Base-by-base conservation (phyloP, 2,113 vertebrate genomes). In the Heterotis niloticus region DNA sequence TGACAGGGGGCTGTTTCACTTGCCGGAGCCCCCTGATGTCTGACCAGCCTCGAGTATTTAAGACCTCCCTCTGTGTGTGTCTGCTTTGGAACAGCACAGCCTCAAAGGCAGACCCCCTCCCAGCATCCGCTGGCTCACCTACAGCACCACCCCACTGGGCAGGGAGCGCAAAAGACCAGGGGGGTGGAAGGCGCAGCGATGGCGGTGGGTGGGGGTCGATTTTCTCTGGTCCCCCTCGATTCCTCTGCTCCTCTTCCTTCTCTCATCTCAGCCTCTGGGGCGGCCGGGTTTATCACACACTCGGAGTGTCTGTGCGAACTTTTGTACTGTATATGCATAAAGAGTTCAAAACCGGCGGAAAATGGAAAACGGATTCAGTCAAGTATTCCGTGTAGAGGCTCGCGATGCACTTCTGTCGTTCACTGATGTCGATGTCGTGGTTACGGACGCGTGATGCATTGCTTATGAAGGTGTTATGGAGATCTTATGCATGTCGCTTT, bases 41-140 rank as follows among this genome's bases (percentile, higher is more conserved):
- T 70, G 68, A 70, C 68, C 68, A 44, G 68, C 68, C 29, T 70
- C 10, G 28, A 70, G 16, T 18, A 44, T 70, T 70, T 70, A 18
- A 17, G 16, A 70, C 18, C 28, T 18, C 68, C 17, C 68, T 28
- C 17, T 16, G 68, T 18, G 11, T 70, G 28, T 24, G 28, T 20
- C 68, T 70, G 68, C 68, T 70, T 70, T 70, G 68, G 34, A 70
- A 44, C 51, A 70, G 13, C 68, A 34, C 51, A 28, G 28, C 68
- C 68, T 70, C 29, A 70, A 70, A 70, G 68, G 51, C 34, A 70
- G 68, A 34, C 34, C 28, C 26, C 28, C 68, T 24, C 68, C 18
- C 51, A 28, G 18, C 68, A 17, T 20, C 59, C 59, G 13, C 59
- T 62, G 14, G 13, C 14, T 66, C 65, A 13, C 65, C 24, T 28